Evolutionary conservation across 2,113 vertebrate genomes (phyloP), one percentile per base, ranked within the genome.

Genomic region (Oncorhynchus mykiss): DNA sequence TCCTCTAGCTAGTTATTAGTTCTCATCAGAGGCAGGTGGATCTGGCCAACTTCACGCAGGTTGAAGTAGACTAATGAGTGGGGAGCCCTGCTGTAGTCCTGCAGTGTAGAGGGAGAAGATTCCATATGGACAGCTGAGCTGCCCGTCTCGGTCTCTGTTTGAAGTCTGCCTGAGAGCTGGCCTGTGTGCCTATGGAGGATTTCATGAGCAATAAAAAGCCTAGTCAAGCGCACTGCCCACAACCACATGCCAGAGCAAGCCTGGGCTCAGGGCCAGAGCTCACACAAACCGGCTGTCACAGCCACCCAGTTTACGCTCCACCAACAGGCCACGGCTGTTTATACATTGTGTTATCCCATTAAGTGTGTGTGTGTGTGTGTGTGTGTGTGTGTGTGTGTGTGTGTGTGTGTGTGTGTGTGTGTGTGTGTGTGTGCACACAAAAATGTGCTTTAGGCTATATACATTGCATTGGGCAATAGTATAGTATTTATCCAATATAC

Each of bases 141-240:
- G 13, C 70, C 81, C 39, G 9, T 45, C 39, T 45, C 39, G 2
- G 29, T 81, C 82, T 80, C 79, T 14, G 69, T 72, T 74, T 69
- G 76, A 5, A 54, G 51, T 3, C 51, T 54, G 72, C 70, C 62
- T 67, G 54, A 66, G 62, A 70, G 51, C 57, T 69, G 82, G 75
- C 79, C 57, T 49, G 74, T 51, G 67, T 82, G 49, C 78, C 76
- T 73, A 71, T 75, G 81, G 69, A 82, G 80, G 77, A 70, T 80
- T 78, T 86, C 86, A 91, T 84, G 80, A 89, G 86, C 78, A 45
- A 45, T 11, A 45, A 2, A 78, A 86, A 85, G 78, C 74, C 74
- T 72, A 73, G 81, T 84, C 86, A 85, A 85, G 84, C 77, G 74
- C 84, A 75, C 84, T 80, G 84, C 82, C 87, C 84, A 72, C 79